Evolutionary conservation across 1,140 invertebrate species (phyloP), one percentile per base, ranked within the genome.

Genomic region (Eurosta solidaginis): DNA sequence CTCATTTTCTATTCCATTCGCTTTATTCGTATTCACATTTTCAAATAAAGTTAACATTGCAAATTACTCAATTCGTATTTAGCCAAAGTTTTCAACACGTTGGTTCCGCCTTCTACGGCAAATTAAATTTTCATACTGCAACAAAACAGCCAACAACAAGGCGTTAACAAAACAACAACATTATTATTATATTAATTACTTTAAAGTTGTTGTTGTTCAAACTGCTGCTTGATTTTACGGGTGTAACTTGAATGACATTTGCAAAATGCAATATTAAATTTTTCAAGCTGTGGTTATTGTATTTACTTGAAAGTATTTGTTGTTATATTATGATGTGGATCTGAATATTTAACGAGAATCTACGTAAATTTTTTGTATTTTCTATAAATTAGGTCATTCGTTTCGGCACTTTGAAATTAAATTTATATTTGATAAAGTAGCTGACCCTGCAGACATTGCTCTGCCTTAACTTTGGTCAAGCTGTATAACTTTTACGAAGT

Each of bases 41-140:
- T 36, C 27, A 29, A 68, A 68, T 42, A 40, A 68, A 68, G 59
- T 68, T 68, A 68, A 68, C 59, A 42, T 68, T 33, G 59, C 59
- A 68, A 68, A 68, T 68, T 68, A 68, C 59, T 68, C 59, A 68
- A 68, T 68, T 68, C 59, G 36, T 33, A 33, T 68, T 68, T 68
- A 68, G 40, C n/a, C 59, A 68, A 68, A 68, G 59, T 68, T 68
- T 68, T 68, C 59, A 68, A 68, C 33, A 68, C 33, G 59, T 9
- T 40, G 33, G 4, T n/a, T n/a, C 59, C 59, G 59, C 59, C 59
- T 68, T 10, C 59, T 22, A 10, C 4, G 59, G 12, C 10, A 68
- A 68, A 68, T 68, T 68, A 40, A 68, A 68, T 68, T 68, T 68
- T 68, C 59, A 68, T 68, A 40, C 59, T 40, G 22, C 54, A 33